A percentile compares a stretch with the other conserved stretches of the same genome.
These are phyloP conservation scores for Irena cyanogastra DNA, from an alignment of 2,113 vertebrate species.

Conservation along the genomic window DNA sequence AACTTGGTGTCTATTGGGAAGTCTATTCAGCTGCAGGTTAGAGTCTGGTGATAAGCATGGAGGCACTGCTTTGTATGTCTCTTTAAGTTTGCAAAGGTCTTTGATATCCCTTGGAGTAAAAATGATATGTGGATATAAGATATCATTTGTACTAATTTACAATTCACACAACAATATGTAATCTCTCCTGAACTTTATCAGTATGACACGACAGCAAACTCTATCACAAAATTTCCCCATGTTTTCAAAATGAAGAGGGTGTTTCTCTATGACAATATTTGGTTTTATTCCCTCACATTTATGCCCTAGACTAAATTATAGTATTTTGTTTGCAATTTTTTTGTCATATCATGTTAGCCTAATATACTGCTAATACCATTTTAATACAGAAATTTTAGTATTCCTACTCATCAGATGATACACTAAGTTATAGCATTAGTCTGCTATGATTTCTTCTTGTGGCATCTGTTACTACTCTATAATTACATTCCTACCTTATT, in stretches of 20 bases:
- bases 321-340: conserved; percentile 66
- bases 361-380: conserved; percentile 54
- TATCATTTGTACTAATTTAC: conserved; percentile 31
- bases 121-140: background rate
- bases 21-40: background rate
- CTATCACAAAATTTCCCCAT: conserved; percentile 29
- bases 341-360: conserved; percentile 62
- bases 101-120: background rate
- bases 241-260: conserved; percentile 51
- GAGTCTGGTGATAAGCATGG: background rate
- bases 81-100: background rate
- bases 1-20: background rate
- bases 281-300: conserved; percentile 62
- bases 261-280: conserved; percentile 59
- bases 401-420: background rate
- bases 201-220: conserved; percentile 32
- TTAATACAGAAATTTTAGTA: conserved; percentile 59
- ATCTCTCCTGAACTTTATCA: conserved; percentile 55
- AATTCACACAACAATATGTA: conserved; percentile 32
- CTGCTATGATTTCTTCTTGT: conserved; percentile 37
- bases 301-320: conserved; percentile 65
- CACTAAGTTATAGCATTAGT: conserved; percentile 44
- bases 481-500: conserved; percentile 47
- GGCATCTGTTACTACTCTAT: background rate
- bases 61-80: background rate